Base-by-base conservation (phyloP, 2,888 invertebrate species). In the Julus scandinavius region DNA sequence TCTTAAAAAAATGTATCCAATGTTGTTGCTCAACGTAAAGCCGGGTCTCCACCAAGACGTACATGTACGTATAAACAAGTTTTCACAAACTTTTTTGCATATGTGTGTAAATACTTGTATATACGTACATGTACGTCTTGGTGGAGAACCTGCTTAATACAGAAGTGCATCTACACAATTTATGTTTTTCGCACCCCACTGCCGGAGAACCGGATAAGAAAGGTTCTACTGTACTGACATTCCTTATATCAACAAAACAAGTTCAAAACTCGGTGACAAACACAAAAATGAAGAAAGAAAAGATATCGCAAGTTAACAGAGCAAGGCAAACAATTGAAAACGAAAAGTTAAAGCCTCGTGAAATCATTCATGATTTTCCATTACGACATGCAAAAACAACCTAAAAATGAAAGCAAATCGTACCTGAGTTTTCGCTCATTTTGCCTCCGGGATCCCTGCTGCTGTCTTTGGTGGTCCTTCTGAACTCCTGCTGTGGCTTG, bases 401-500 rank as follows among this genome's bases (percentile, higher is more conserved):
- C 63, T 63, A n/a, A n/a, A 63, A 63, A 63, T 63, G 2, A 63
- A 63, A 63, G 20, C 63, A 63, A 63, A 7, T 63, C 63, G 17
- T 29, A 72, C 72, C 72, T 72, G 72, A 9, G 72, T 72, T 72
- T n/a, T 72, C 72, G 9, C 6, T 29, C 72, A 72, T 72, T 29
- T 29, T 29, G 72, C 29, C 20, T 72, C 40, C 20, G 0, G 41
- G 49, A 85, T 45, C 45, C 13, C 40, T n/a, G 40, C 41, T 2
- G 41, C 20, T 85, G 40, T 49, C 85, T 45, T 45, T 85, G 41
- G 85, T 49, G 49, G 85, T 17, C 38, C 85, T 49, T 40, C 20
- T 85, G 41, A 54, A 87, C 20, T 87, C 87, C 50, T 87, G 50
- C 20, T 15, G 29, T 54, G 87, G 50, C 40, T 85, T 54, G 54